phyloP scores from a whole-genome alignment of 2,113 vertebrate species.

The Carassius auratus region DNA sequence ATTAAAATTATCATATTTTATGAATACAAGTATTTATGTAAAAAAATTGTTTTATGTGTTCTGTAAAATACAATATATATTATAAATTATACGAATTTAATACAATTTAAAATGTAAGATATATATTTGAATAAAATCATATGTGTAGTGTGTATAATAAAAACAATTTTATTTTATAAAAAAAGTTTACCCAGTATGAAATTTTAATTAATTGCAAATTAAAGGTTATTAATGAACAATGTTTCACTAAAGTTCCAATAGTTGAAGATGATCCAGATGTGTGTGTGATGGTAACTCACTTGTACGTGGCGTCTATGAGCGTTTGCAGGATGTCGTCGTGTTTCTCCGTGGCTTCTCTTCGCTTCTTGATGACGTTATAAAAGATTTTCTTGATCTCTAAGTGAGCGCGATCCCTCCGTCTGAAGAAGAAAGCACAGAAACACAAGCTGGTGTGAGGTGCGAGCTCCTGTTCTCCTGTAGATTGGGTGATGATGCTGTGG shows the following conservation, averaged over 20 bases:
- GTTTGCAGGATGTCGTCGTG: conserved; percentile 93
- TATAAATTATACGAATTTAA: too few relatives aligned
- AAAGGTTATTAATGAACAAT: neutral
- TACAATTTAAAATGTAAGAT: too few relatives aligned
- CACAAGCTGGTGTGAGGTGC: too few relatives aligned
- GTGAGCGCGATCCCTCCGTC: conserved; percentile 91
- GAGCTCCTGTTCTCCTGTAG: too few relatives aligned
- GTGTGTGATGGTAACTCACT: conserved; percentile 72
- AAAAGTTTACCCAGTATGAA: neutral
- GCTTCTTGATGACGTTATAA: conserved; percentile 89
- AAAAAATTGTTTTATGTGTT: too few relatives aligned
- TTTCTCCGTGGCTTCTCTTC: conserved; percentile 80
- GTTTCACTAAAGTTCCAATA: neutral
- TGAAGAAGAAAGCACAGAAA: conserved; percentile 58
- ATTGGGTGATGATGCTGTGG: neutral
- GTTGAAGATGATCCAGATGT: neutral
- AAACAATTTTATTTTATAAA: neutral
- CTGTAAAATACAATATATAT: too few relatives aligned
- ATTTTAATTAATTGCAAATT: neutral
- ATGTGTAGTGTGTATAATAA: too few relatives aligned
- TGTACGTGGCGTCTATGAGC: conserved; percentile 92
- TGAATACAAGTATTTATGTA: too few relatives aligned
- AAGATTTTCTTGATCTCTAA: conserved; percentile 92
- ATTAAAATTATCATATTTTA: too few relatives aligned
- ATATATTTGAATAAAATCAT: too few relatives aligned